Percentiles rank a stretch among this genome's conserved stretches.
Conservation (phyloP, 2,113 vertebrate species). For the Leucopsar rothschildi region DNA sequence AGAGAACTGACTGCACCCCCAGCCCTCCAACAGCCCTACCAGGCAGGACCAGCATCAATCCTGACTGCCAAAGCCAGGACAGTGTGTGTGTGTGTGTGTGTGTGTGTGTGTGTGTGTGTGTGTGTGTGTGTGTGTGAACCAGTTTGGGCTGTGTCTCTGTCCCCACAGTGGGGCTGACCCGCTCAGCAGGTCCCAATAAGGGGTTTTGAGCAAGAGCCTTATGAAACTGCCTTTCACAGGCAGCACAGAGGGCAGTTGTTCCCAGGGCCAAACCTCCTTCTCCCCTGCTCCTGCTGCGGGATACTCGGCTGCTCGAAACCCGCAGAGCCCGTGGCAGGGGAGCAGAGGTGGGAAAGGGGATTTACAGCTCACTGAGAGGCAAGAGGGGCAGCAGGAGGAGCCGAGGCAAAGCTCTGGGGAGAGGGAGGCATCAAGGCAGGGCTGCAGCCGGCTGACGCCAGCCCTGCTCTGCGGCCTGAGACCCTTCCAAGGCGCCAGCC, state of each 20-base stretch:
- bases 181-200: background rate
- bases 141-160: background rate
- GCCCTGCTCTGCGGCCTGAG: constrained; percentile 49
- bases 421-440: background rate
- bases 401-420: background rate
- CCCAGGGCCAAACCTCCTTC: constrained; percentile 19
- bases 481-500: constrained; percentile 57
- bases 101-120: too few relatives aligned
- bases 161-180: background rate
- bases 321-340: background rate
- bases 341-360: constrained; percentile 14
- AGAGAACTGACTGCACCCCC: background rate
- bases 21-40: accelerated
- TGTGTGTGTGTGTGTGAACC: too few relatives aligned
- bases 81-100: too few relatives aligned
- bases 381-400: background rate
- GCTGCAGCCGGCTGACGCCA: constrained; percentile 58
- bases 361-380: constrained; percentile 14
- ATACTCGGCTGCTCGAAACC: background rate
- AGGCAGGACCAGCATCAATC: background rate
- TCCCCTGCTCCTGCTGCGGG: background rate
- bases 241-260: constrained; percentile 63
- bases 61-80: background rate
- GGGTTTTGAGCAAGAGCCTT: constrained; percentile 1
- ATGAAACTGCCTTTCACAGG: constrained; percentile 58